Evolutionary conservation across 2,888 invertebrate species (phyloP).

Genomic region (Drosophila quasianomalipes): DNA sequence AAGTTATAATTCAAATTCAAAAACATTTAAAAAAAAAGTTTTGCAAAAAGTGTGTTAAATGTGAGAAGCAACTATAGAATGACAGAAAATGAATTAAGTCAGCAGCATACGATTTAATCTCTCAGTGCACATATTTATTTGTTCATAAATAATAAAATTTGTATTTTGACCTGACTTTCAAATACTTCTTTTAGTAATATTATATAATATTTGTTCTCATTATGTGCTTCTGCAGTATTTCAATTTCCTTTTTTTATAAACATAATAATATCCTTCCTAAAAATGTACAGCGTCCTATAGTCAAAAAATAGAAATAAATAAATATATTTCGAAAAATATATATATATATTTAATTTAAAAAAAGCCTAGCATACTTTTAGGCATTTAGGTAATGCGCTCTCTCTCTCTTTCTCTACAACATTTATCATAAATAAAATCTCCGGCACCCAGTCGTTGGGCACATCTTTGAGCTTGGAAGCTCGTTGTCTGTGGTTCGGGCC

Average conservation of each 20-base stretch:
- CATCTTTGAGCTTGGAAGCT: constrained; percentile 46
- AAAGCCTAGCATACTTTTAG: constrained; percentile 51
- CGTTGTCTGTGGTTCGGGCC: constrained; percentile 12
- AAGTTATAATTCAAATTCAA: too few relatives aligned
- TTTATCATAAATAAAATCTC: constrained; percentile 1
- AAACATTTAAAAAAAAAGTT: neutral
- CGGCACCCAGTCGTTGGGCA: constrained; percentile 62
- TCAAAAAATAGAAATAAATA: neutral
- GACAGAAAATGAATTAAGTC: neutral
- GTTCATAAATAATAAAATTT: neutral
- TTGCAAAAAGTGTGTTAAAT: too few relatives aligned
- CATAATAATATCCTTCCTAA: neutral
- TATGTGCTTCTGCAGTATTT: too few relatives aligned
- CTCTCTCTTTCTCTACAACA: neutral
- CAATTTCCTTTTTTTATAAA: too few relatives aligned
- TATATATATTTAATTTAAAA: too few relatives aligned
- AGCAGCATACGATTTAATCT: neutral
- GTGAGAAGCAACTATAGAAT: too few relatives aligned
- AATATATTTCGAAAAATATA: neutral
- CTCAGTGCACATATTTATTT: neutral
- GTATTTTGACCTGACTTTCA: neutral
- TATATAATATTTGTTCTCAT: too few relatives aligned
- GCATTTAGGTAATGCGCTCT: constrained; percentile 26
- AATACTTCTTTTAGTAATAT: neutral
- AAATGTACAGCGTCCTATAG: neutral